Percentiles rank a stretch among this genome's conserved stretches.
Evolutionary conservation across 53 echinoderm and acorn worm genomes (phyloP).

Genomic region (Temnopleurus reevesii): DNA sequence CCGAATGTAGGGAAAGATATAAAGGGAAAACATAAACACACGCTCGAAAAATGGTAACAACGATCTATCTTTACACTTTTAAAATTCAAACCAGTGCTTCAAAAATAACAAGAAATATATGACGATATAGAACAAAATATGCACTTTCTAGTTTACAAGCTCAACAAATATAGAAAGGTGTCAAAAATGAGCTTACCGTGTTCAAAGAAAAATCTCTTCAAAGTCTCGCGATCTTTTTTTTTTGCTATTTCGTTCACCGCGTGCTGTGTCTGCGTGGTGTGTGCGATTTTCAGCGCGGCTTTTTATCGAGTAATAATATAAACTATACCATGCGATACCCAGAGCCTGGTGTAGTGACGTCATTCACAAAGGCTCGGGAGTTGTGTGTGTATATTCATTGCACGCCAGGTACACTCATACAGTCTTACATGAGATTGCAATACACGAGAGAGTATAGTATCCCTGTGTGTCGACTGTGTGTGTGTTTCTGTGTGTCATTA

Average conservation of each 20-base stretch:
- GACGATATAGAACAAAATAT: neutral
- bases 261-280: conserved; percentile 35
- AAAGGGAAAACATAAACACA: conserved; percentile 48
- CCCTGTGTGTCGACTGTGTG: neutral
- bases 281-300: conserved; percentile 31
- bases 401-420: neutral
- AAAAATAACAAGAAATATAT: conserved; percentile 43
- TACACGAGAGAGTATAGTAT: neutral
- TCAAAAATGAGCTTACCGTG: conserved; percentile 24
- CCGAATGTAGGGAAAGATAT: no score
- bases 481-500: conserved; percentile 46
- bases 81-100: conserved; percentile 7
- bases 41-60: neutral
- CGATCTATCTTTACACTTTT: conserved; percentile 5
- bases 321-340: conserved; percentile 2
- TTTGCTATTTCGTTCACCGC: conserved; percentile 5
- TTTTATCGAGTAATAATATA: conserved; percentile 40
- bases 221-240: conserved; percentile 45
- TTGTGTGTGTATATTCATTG: conserved; percentile 33
- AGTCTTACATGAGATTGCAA: neutral
- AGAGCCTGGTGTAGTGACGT: conserved; percentile 6
- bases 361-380: conserved; percentile 39
- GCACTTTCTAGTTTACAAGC: neutral
- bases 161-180: neutral
- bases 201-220: conserved; percentile 18